Conservation (phyloP, 2,113 vertebrate species). For the Engraulis encrasicolus region DNA sequence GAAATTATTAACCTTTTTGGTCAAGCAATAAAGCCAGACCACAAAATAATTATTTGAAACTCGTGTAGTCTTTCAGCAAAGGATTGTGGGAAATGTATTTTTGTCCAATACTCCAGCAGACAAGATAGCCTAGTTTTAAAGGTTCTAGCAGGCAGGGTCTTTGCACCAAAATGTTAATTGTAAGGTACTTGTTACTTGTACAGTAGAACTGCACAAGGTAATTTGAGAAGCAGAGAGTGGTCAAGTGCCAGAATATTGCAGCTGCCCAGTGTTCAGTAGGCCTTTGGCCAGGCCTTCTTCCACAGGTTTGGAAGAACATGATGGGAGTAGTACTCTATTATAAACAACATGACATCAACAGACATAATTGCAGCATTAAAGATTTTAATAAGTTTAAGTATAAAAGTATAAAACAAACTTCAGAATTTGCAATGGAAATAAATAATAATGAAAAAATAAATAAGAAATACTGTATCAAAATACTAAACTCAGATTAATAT, state of each 20-base stretch:
- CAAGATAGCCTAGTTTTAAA: neutral
- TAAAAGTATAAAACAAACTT: slow-evolving; percentile 78
- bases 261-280: no score
- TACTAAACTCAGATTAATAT: slow-evolving; percentile 56
- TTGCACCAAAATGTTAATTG: neutral
- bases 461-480: slow-evolving; percentile 80
- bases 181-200: neutral
- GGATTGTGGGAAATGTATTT: slow-evolving; percentile 71
- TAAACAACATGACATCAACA: slow-evolving; percentile 69
- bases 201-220: neutral
- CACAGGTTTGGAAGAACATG: neutral
- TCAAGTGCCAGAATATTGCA: neutral
- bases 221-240: no score
- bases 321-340: neutral
- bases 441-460: slow-evolving; percentile 78
- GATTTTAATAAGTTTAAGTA: slow-evolving; percentile 65
- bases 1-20: neutral
- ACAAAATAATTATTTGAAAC: neutral
- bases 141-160: neutral
- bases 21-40: neutral
- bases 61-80: neutral
- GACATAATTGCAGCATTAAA: slow-evolving; percentile 54
- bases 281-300: no score
- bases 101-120: neutral
- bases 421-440: slow-evolving; percentile 73